A percentile compares a stretch with the other conserved stretches of the same genome.
phyloP scores from a whole-genome alignment of 23 tunicate species.

The Halocynthia aurantium region DNA sequence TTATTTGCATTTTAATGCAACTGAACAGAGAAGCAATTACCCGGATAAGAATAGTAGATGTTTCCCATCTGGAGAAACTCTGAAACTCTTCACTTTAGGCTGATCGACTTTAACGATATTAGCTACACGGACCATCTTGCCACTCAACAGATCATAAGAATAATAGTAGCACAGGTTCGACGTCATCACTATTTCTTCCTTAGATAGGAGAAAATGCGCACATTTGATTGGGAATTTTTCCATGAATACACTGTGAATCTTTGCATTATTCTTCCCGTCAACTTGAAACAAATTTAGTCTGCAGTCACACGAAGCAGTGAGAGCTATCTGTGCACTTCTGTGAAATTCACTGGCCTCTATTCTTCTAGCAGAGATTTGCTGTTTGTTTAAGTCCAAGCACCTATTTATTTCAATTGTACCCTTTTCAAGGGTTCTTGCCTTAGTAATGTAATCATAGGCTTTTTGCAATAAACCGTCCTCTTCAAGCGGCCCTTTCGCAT shows the following conservation, averaged over 20 bases:
- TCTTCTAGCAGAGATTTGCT: conserved; percentile 29
- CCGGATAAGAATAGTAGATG: conserved; percentile 59
- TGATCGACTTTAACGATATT: conserved; percentile 37
- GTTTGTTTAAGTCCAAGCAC: conserved; percentile 68
- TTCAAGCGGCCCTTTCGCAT: background rate
- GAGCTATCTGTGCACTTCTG: conserved; percentile 51
- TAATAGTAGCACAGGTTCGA: conserved; percentile 39
- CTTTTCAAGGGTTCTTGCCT: conserved; percentile 12
- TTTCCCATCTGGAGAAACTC: conserved; percentile 74
- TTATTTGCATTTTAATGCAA: too few relatives aligned
- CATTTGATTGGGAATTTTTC: conserved; percentile 80
- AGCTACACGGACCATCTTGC: conserved; percentile 37
- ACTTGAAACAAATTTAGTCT: conserved; percentile 78
- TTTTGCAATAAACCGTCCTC: conserved; percentile 15
- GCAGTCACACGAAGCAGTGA: conserved; percentile 78
- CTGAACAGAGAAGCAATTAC: conserved; percentile 1
- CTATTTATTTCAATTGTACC: conserved; percentile 30
- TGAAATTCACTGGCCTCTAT: conserved; percentile 83
- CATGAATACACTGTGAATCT: conserved; percentile 76
- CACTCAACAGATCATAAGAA: conserved; percentile 68
- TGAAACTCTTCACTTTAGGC: conserved; percentile 23
- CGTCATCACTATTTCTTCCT: conserved; percentile 71
- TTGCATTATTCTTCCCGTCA: conserved; percentile 80
- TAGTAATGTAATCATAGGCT: conserved; percentile 25
- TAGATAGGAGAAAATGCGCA: conserved; percentile 72